These are phyloP conservation scores for Anagrus nilaparvatae DNA, from an alignment of 1,140 invertebrate genomes.

Conservation along the genomic window DNA sequence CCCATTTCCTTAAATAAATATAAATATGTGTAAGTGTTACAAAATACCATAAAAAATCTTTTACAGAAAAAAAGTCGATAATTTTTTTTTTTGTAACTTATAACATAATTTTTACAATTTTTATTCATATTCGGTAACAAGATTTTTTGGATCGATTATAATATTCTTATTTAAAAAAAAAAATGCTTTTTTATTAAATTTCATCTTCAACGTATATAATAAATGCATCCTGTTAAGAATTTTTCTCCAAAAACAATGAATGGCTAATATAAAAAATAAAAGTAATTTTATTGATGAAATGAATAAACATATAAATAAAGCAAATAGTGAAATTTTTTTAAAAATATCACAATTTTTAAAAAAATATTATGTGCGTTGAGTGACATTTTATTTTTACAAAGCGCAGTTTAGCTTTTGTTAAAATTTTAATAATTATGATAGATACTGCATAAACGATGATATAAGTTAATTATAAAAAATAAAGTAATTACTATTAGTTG, in stretches of 20 bases:
- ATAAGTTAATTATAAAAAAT: slow-evolving; percentile 7
- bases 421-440: slow-evolving; percentile 10
- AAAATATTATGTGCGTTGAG: too few species aligned
- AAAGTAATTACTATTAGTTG: slow-evolving; percentile 3
- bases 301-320: too few species aligned
- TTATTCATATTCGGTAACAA: slow-evolving; percentile 1
- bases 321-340: too few species aligned
- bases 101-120: slow-evolving; percentile 14
- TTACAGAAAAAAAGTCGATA: not conserved
- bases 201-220: too few species aligned
- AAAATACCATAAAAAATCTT: slow-evolving; percentile 23
- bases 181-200: not conserved
- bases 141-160: not conserved
- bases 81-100: slow-evolving; percentile 18
- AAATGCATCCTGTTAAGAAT: too few species aligned
- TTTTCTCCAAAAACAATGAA: too few species aligned
- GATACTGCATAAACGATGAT: not conserved
- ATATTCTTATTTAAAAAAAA: not conserved
- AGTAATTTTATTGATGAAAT: too few species aligned
- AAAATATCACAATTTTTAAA: too few species aligned
- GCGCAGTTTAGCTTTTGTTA: too few species aligned
- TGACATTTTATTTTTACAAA: too few species aligned
- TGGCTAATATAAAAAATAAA: too few species aligned
- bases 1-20: slow-evolving; percentile 37
- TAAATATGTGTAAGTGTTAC: slow-evolving; percentile 24